Conservation (phyloP, 1,140 invertebrate species). For the Psix sp. region DNA sequence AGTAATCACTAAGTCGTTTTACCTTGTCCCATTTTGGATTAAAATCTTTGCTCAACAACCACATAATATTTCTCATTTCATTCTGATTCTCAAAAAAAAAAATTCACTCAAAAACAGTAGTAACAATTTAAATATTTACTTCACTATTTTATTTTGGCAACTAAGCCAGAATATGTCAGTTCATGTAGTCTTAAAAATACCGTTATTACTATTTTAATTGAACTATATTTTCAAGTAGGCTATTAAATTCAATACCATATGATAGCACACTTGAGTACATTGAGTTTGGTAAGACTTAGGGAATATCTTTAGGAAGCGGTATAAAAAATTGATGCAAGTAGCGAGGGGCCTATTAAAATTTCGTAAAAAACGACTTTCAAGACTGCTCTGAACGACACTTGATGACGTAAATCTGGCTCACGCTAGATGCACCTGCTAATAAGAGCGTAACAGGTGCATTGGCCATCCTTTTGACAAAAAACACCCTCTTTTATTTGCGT, state of each 20-base stretch:
- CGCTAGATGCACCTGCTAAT: constrained; percentile 41
- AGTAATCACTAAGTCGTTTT: constrained; percentile 19
- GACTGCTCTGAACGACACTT: constrained; percentile 33
- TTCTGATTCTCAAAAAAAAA: constrained; percentile 3
- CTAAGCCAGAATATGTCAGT: no score
- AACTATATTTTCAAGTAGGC: no score
- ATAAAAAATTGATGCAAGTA: constrained; percentile 32
- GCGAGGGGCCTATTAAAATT: constrained; percentile 24
- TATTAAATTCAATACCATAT: no score
- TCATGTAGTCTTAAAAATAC: no score
- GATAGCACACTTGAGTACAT: no score
- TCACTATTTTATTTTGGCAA: no score
- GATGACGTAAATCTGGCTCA: constrained; percentile 41
- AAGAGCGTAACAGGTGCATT: constrained; percentile 46
- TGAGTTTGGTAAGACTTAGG: no score
- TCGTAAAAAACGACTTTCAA: constrained; percentile 27
- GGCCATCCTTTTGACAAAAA: constrained; percentile 21
- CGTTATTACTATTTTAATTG: no score
- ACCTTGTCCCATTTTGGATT: constrained; percentile 15
- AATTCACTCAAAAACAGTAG: not conserved
- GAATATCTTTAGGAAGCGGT: constrained; percentile 10
- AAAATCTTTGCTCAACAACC: no score
- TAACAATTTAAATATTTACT: no score
- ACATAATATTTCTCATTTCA: constrained; percentile 12
- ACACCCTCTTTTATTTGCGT: constrained; percentile 28